phyloP scores from a whole-genome alignment of 23 tunicate genomes.

The Phallusia fumigata region DNA sequence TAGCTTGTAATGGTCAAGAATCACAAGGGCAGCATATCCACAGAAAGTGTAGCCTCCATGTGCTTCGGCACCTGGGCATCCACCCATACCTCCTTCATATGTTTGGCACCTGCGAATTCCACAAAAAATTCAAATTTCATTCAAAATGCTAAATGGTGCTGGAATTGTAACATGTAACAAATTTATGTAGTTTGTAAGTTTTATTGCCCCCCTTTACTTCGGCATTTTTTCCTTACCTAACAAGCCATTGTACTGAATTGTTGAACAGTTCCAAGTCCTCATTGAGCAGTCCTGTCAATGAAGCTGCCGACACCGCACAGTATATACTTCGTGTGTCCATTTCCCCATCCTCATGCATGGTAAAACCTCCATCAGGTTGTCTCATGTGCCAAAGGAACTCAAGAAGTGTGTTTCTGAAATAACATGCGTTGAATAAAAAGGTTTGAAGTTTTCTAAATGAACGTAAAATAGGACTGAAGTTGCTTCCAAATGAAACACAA shows the following conservation, averaged over 20 bases:
- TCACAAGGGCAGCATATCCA: constrained; percentile 86
- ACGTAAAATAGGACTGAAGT: too few relatives aligned
- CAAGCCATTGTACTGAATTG: constrained; percentile 21
- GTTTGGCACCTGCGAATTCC: constrained; percentile 69
- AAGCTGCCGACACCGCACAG: constrained; percentile 82
- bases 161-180: too few relatives aligned
- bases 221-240: neutral
- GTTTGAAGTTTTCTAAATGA: too few relatives aligned
- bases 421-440: too few relatives aligned
- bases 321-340: constrained; percentile 87
- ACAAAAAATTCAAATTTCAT: too few relatives aligned
- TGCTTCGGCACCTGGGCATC: constrained; percentile 88
- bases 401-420: constrained; percentile 55
- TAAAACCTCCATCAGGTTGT: constrained; percentile 79
- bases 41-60: constrained; percentile 97
- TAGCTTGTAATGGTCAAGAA: constrained; percentile 64
- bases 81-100: constrained; percentile 93
- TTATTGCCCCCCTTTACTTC: neutral
- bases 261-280: constrained; percentile 46
- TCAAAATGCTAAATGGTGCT: too few relatives aligned
- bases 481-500: too few relatives aligned
- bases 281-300: constrained; percentile 53
- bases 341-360: constrained; percentile 94
- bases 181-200: too few relatives aligned
- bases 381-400: constrained; percentile 67